Evolutionary conservation across 2,113 vertebrate genomes (phyloP).

Genomic region (Carassius auratus): DNA sequence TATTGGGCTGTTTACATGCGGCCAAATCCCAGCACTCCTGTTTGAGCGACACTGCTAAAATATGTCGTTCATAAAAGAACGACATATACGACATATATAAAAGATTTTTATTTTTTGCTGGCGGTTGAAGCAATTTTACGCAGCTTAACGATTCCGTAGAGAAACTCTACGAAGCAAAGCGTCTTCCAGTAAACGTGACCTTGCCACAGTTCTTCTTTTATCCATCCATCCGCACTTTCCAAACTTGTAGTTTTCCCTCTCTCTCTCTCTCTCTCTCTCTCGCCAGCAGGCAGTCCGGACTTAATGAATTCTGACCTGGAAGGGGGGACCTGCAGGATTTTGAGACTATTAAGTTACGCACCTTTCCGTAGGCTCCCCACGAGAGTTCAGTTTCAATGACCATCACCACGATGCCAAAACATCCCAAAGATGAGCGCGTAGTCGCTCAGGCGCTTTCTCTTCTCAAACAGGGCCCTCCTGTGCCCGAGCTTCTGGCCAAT

Average conservation of each 20-base stretch:
- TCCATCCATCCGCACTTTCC: constrained; percentile 30
- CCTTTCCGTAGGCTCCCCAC: constrained; percentile 98
- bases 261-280: constrained; percentile 3
- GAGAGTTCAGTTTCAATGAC: constrained; percentile 98
- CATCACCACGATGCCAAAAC: constrained; percentile 99
- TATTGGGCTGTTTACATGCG: background rate
- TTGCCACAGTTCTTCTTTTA: background rate
- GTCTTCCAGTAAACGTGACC: constrained; percentile 21
- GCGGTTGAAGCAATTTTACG: background rate
- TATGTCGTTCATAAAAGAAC: background rate
- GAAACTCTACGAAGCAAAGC: background rate
- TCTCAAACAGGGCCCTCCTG: constrained; percentile 95
- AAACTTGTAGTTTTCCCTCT: constrained; percentile 20
- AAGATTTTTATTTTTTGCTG: too few relatives aligned
- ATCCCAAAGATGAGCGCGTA: constrained; percentile 99
- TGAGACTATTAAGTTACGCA: constrained; percentile 65
- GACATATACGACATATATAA: too few relatives aligned
- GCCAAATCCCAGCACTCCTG: background rate
- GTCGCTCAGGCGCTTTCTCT: constrained; percentile 95
- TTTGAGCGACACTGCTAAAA: background rate
- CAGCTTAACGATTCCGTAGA: background rate
- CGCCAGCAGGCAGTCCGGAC: constrained; percentile 27
- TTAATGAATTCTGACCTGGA: constrained; percentile 51
- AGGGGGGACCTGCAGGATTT: constrained; percentile 32
- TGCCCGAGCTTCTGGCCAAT: constrained; percentile 97